Evolutionary conservation across 2,797 vertebrate genomes (phyloP).

Genomic region (Catostomus latipinnis): DNA sequence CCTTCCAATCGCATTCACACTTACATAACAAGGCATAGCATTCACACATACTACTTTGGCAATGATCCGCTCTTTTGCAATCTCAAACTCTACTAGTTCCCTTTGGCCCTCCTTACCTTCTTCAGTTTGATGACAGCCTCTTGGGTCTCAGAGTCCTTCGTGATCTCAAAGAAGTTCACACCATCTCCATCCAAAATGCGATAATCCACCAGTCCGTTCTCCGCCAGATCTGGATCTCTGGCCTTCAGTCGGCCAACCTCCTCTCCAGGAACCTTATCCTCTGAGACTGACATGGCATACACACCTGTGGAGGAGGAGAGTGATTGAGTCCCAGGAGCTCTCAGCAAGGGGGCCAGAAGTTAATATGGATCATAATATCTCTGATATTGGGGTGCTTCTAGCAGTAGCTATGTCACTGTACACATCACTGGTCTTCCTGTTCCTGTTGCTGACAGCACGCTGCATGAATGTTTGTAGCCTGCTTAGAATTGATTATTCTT

Average conservation of each 20-base stretch:
- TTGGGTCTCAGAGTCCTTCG: slow-evolving; percentile 92
- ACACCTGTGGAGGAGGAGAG: slow-evolving; percentile 73
- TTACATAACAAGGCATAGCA: too few relatives aligned
- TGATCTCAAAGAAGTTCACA: slow-evolving; percentile 87
- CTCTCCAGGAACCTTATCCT: slow-evolving; percentile 83
- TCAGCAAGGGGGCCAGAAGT: too few relatives aligned
- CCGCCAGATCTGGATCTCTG: slow-evolving; percentile 92
- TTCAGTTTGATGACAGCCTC: slow-evolving; percentile 95
- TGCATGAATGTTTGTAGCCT: too few relatives aligned
- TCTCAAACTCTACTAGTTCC: neutral
- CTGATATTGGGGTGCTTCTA: too few relatives aligned
- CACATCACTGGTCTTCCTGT: too few relatives aligned
- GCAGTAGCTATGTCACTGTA: too few relatives aligned
- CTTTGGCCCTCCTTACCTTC: slow-evolving; percentile 79
- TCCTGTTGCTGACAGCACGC: too few relatives aligned
- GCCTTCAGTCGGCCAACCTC: slow-evolving; percentile 90
- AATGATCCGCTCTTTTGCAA: neutral
- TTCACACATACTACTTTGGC: neutral
- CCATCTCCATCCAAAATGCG: slow-evolving; percentile 92
- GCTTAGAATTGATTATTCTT: too few relatives aligned
- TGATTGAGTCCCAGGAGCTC: neutral
- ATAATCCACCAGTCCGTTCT: slow-evolving; percentile 93
- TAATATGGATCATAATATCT: too few relatives aligned
- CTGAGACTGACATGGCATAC: slow-evolving; percentile 86
- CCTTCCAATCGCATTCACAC: neutral